Percentiles rank a stretch among this genome's conserved stretches.
Evolutionary conservation across 2,888 invertebrate genomes (phyloP).

Genomic region (Sesia apiformis): DNA sequence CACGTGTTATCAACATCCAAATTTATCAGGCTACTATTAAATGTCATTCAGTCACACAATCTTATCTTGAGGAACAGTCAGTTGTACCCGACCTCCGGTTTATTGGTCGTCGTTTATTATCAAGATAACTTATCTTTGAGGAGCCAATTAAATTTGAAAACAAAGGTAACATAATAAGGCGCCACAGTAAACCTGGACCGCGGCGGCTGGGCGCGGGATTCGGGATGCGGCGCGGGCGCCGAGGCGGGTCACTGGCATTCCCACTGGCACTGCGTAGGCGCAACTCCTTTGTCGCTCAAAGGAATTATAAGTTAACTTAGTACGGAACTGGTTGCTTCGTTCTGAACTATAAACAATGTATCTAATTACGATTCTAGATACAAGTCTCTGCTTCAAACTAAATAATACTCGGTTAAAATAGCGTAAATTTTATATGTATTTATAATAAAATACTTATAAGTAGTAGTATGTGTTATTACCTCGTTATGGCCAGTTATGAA

Average conservation of each 20-base stretch:
- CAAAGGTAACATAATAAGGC: constrained; percentile 74
- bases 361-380: no score
- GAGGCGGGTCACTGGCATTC: constrained; percentile 32
- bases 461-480: no score
- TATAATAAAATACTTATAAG: no score
- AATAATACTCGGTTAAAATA: no score
- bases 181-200: constrained; percentile 45
- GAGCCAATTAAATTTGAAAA: constrained; percentile 74
- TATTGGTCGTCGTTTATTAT: constrained; percentile 73
- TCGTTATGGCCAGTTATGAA: no score
- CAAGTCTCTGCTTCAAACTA: no score
- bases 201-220: constrained; percentile 10
- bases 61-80: constrained; percentile 60
- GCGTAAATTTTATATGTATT: no score
- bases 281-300: constrained; percentile 55
- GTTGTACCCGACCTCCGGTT: constrained; percentile 62
- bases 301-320: constrained; percentile 39
- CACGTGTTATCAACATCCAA: not conserved
- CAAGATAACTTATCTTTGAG: constrained; percentile 72
- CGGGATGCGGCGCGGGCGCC: constrained; percentile 10
- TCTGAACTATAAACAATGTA: no score
- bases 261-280: constrained; percentile 53
- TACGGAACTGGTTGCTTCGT: constrained; percentile 34
- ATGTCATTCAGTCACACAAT: constrained; percentile 48
- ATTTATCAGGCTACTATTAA: constrained; percentile 31